phyloP scores from a whole-genome alignment of 2,797 vertebrate species.

The Peromyscus aztecus region DNA sequence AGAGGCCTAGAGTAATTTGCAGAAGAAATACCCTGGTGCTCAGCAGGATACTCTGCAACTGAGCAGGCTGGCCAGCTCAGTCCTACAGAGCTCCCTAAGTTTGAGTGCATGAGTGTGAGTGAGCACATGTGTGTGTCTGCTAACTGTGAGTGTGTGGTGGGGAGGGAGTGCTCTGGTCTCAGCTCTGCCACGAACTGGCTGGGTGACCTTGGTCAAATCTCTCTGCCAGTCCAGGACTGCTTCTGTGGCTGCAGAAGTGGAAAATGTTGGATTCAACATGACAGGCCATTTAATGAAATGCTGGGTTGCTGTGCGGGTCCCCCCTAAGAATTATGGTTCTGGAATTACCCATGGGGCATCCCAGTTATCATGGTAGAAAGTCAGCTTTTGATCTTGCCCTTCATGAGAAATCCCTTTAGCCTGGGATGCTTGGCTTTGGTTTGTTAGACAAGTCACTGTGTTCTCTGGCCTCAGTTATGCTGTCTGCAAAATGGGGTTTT shows the following conservation, averaged over 20 bases:
- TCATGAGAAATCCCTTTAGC: background rate
- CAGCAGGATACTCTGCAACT: background rate
- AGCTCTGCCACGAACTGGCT: background rate
- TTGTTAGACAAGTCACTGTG: no score
- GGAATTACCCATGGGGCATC: no score
- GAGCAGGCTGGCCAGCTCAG: background rate
- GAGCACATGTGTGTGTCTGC: background rate
- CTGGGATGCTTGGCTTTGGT: background rate
- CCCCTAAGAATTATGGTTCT: background rate
- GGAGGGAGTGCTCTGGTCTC: background rate
- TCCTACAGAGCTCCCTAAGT: background rate
- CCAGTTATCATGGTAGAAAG: background rate
- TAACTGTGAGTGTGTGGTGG: background rate
- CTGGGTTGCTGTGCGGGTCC: no score
- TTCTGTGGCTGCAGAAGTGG: background rate
- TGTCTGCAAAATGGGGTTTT: background rate
- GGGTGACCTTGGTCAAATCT: background rate
- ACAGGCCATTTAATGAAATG: background rate
- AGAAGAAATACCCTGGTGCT: slow-evolving; percentile 82
- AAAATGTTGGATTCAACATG: background rate
- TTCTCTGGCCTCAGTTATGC: slow-evolving; percentile 7
- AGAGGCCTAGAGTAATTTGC: slow-evolving; percentile 82
- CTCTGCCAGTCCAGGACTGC: background rate
- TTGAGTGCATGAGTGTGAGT: fast-evolving
- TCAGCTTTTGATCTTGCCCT: background rate